phyloP scores from a whole-genome alignment of 2,888 invertebrate species.

The Piscicola geometra region DNA sequence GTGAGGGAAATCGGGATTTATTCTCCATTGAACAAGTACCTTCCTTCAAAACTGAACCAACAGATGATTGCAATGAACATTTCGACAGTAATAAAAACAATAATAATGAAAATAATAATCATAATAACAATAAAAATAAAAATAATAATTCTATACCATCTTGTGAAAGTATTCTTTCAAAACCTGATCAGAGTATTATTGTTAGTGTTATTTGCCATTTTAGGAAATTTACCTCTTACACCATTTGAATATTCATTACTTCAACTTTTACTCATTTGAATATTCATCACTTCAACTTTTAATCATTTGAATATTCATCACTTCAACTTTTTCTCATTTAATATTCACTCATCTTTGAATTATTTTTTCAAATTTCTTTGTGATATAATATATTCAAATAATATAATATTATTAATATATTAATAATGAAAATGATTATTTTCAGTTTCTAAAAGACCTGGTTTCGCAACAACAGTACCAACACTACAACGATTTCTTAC shows the following conservation, averaged over 20 bases:
- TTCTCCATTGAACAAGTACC: not conserved
- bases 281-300: too few species aligned
- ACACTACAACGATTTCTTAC: not conserved
- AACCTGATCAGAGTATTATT: not conserved
- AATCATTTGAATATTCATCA: too few species aligned
- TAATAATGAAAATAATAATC: constrained; percentile 1
- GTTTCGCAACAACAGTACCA: not conserved
- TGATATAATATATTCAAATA: not conserved
- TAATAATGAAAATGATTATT: not conserved
- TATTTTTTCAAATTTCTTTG: not conserved
- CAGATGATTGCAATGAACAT: not conserved
- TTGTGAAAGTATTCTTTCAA: not conserved
- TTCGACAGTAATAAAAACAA: not conserved
- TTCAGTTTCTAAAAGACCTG: constrained; percentile 1
- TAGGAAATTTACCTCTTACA: too few species aligned
- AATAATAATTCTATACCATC: not conserved
- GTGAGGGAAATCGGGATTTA: too few species aligned
- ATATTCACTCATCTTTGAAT: not conserved
- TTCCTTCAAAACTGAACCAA: constrained; percentile 11
- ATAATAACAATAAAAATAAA: not conserved
- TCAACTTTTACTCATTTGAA: not conserved
- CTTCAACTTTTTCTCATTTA: not conserved
- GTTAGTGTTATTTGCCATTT: not conserved
- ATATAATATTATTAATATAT: not conserved
- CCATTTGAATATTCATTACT: too few species aligned